These are phyloP conservation scores for Helleia helle DNA, from an alignment of 2,888 invertebrate species.

Conservation along the genomic window DNA sequence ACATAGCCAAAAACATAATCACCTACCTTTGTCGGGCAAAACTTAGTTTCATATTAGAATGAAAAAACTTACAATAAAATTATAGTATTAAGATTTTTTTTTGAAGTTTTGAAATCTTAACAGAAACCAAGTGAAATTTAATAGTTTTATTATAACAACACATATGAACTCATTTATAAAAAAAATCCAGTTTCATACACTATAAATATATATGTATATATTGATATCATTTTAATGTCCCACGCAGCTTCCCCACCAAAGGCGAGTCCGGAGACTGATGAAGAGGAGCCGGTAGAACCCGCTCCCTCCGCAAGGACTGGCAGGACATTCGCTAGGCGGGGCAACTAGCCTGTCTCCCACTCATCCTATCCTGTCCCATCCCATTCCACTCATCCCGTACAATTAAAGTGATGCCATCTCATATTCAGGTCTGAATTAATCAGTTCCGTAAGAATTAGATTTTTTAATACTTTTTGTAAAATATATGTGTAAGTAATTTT, in stretches of 20 bases:
- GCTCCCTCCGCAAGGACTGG: slow-evolving; percentile 37
- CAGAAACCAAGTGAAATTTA: no score
- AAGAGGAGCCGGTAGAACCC: slow-evolving; percentile 44
- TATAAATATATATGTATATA: neutral
- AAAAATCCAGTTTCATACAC: no score
- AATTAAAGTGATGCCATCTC: slow-evolving; percentile 19
- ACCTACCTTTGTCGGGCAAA: no score
- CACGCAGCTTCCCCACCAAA: slow-evolving; percentile 33
- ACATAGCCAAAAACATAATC: no score
- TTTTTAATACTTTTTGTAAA: slow-evolving; percentile 56
- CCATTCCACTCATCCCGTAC: slow-evolving; percentile 4
- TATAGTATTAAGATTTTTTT: no score
- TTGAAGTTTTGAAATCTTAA: no score
- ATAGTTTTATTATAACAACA: no score
- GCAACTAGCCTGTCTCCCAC: slow-evolving; percentile 30
- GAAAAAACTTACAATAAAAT: no score
- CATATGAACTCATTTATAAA: no score
- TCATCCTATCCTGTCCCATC: slow-evolving; percentile 12
- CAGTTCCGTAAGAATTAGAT: slow-evolving; percentile 34
- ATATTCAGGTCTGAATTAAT: slow-evolving; percentile 26
- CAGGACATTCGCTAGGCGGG: slow-evolving; percentile 44
- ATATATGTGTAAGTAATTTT: slow-evolving; percentile 59
- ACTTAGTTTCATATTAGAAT: no score
- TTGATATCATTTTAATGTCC: no score
- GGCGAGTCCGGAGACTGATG: slow-evolving; percentile 44